Conservation (phyloP, 1,140 invertebrate genomes). For the Melitaea cinxia region DNA sequence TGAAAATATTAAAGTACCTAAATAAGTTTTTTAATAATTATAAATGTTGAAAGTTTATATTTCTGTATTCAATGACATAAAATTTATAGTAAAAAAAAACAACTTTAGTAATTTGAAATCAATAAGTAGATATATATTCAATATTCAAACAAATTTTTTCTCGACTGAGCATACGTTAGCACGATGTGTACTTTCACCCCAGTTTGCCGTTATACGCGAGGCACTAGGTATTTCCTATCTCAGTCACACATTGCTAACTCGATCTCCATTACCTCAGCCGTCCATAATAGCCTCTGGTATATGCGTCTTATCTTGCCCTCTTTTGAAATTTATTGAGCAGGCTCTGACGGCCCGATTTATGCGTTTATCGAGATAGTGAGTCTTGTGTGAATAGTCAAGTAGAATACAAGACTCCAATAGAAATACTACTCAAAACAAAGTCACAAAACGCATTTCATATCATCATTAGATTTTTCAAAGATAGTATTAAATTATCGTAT, state of each 20-base stretch:
- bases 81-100: too few species aligned
- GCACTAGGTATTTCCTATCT: slow-evolving; percentile 51
- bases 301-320: slow-evolving; percentile 56
- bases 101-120: not conserved
- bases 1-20: slow-evolving; percentile 4
- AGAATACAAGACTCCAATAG: slow-evolving; percentile 8
- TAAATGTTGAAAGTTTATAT: too few species aligned
- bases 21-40: slow-evolving; percentile 2
- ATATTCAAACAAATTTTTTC: slow-evolving; percentile 7
- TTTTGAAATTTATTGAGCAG: slow-evolving; percentile 66
- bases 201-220: slow-evolving; percentile 66
- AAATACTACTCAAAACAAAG: not conserved
- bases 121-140: not conserved
- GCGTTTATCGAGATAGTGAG: slow-evolving; percentile 53
- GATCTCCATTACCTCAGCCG: slow-evolving; percentile 58
- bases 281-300: slow-evolving; percentile 54
- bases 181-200: slow-evolving; percentile 74
- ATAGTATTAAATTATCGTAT: not conserved
- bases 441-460: not conserved
- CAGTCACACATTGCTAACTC: slow-evolving; percentile 50
- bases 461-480: not conserved
- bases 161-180: slow-evolving; percentile 35
- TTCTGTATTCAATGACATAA: too few species aligned
- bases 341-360: slow-evolving; percentile 56
- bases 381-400: slow-evolving; percentile 42